Evolutionary conservation across 1,140 invertebrate species (phyloP), one percentile per base, ranked within the genome.

Genomic region (Heliconius hermathena): DNA sequence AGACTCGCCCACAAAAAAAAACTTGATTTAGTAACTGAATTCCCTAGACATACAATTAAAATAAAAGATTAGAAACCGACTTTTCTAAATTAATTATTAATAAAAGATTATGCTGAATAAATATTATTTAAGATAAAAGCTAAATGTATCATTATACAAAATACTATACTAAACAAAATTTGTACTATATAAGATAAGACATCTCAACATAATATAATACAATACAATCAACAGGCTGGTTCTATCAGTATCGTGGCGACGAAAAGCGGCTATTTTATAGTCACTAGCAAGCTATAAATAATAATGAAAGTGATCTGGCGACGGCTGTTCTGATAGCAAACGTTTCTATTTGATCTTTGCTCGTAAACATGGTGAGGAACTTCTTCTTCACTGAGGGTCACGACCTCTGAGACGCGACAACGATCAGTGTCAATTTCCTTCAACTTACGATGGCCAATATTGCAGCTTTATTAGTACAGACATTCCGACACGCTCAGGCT

Each of bases 271-370:
- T 66, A 75, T 38, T 75, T 75, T 75, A 75, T 38, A 60, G 74
- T 22, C 52, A 41, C 52, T 33, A 75, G 26, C 22, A 72, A 36
- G 79, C 74, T 66, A 57, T 80, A 80, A 80, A 81, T 82, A 82
- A 77, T 80, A 82, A 75, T 80, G 52, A 72, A 78, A 80, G 78
- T 77, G 78, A 80, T 82, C 76, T 46, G 41, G 38, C 71, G 57
- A 78, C 79, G 76, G 71, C 76, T 70, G 74, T 71, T 82, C 73
- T 81, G 74, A 83, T 83, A 73, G 79, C 72, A 78, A 81, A 80
- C 79, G 82, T 78, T 80, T 78, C 79, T 76, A 83, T 80, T 83
- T 78, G 82, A 83, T 83, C 82, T 80, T 75, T 80, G 54, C 76
- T 78, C 79, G 71, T 81, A 81, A 78, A 80, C 74, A 52, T 76